These are phyloP conservation scores for Clanis bilineata DNA, from an alignment of 2,888 invertebrate species.

Conservation along the genomic window DNA sequence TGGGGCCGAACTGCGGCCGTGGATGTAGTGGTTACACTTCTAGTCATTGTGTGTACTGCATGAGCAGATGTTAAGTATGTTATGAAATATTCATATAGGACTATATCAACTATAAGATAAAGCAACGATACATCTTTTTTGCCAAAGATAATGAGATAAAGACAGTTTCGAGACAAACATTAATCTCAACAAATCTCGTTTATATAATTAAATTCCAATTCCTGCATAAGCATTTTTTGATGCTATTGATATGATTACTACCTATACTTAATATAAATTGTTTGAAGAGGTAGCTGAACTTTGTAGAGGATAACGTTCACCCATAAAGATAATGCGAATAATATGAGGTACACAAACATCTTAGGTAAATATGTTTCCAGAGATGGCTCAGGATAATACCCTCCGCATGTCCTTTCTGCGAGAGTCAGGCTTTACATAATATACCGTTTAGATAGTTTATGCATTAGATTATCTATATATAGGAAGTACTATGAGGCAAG, in stretches of 20 bases:
- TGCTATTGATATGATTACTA: not conserved
- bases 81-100: too few species aligned
- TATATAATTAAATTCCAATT: not conserved
- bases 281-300: not conserved
- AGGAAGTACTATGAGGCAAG: too few species aligned
- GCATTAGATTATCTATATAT: too few species aligned
- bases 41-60: too few species aligned
- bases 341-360: conserved; percentile 17
- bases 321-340: conserved; percentile 9
- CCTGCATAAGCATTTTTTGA: not conserved
- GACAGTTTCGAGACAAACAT: not conserved
- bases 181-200: not conserved
- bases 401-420: too few species aligned
- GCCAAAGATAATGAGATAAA: not conserved
- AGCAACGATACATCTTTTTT: not conserved
- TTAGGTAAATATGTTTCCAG: too few species aligned
- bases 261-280: not conserved
- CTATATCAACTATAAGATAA: not conserved
- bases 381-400: too few species aligned
- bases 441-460: too few species aligned
- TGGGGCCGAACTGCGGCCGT: too few species aligned
- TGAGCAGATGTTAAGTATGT: too few species aligned
- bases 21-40: too few species aligned
- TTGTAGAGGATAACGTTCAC: not conserved
- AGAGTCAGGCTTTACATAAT: too few species aligned